phyloP scores from a whole-genome alignment of 2,113 vertebrate genomes.

The Albula glossodonta region DNA sequence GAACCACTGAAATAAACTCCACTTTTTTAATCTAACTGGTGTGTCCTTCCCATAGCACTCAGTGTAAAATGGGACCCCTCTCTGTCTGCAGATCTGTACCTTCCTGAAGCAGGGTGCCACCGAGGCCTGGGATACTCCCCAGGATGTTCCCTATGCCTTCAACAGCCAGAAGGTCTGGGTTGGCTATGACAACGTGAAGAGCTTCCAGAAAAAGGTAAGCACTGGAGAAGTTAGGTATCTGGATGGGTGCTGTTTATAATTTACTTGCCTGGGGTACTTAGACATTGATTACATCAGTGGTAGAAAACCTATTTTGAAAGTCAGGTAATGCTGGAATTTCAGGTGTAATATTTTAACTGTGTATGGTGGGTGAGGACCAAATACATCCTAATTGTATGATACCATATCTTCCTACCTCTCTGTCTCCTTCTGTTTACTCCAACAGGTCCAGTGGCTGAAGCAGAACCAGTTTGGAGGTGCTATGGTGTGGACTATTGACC shows the following conservation, averaged over 20 bases:
- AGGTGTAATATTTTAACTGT: too few species aligned
- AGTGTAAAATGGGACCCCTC: background rate
- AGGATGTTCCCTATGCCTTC: constrained; percentile 66
- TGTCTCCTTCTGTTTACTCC: too few species aligned
- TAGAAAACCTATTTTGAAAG: too few species aligned
- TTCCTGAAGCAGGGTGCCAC: constrained; percentile 67
- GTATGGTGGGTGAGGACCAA: too few species aligned
- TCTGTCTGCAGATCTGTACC: constrained; percentile 57
- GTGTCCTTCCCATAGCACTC: background rate
- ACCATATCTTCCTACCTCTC: too few species aligned
- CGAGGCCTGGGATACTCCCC: constrained; percentile 57
- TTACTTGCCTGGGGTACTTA: constrained; percentile 46
- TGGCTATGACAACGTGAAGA: constrained; percentile 71
- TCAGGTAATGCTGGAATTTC: too few species aligned
- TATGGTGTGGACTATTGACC: constrained; percentile 67
- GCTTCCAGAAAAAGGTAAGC: constrained; percentile 65
- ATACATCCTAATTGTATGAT: too few species aligned
- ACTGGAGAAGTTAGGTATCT: constrained; percentile 35
- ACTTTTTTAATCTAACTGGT: background rate
- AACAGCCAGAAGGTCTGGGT: constrained; percentile 66
- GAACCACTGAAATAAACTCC: background rate
- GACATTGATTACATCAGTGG: constrained; percentile 28
- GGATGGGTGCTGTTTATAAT: background rate
- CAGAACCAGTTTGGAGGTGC: constrained; percentile 63
- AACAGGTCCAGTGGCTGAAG: constrained; percentile 61